Evolutionary conservation across 2,113 vertebrate species (phyloP).

Genomic region (Amblyopsis rosae): DNA sequence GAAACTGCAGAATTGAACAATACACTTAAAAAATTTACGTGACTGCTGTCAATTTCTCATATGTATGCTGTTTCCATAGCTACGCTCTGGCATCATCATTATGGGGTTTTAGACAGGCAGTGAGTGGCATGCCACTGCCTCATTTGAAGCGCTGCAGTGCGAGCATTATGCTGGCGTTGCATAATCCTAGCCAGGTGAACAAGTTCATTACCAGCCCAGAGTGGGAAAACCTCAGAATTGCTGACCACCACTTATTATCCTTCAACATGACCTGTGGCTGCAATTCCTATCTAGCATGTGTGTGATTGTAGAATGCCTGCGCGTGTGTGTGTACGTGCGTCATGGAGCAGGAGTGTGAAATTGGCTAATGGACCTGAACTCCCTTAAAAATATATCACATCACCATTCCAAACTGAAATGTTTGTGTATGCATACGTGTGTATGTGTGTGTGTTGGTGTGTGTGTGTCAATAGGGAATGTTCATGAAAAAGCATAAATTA

Average conservation of each 20-base stretch:
- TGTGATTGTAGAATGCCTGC: constrained; percentile 1
- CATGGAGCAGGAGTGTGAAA: constrained; percentile 77
- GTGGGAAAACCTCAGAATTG: too few species aligned
- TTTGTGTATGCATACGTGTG: background rate
- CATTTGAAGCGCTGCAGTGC: too few species aligned
- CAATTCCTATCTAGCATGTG: background rate
- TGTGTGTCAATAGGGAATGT: constrained; percentile 1
- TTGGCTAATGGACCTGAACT: constrained; percentile 76
- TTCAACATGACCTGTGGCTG: background rate
- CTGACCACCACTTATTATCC: background rate
- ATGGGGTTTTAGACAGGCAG: too few species aligned
- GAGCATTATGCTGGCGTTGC: too few species aligned
- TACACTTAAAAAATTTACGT: too few species aligned
- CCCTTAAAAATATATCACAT: constrained; percentile 78
- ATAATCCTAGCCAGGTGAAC: too few species aligned
- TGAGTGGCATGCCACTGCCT: too few species aligned
- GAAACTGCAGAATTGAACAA: too few species aligned
- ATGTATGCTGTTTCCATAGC: too few species aligned
- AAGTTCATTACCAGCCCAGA: too few species aligned
- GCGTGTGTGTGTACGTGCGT: background rate
- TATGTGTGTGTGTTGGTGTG: constrained; percentile 6
- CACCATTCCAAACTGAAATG: constrained; percentile 36
- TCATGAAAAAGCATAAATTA: background rate
- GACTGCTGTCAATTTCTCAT: too few species aligned
- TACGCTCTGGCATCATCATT: too few species aligned